Evolutionary conservation across 2,888 invertebrate species (phyloP).

Genomic region (Sphaeridia pumilis): DNA sequence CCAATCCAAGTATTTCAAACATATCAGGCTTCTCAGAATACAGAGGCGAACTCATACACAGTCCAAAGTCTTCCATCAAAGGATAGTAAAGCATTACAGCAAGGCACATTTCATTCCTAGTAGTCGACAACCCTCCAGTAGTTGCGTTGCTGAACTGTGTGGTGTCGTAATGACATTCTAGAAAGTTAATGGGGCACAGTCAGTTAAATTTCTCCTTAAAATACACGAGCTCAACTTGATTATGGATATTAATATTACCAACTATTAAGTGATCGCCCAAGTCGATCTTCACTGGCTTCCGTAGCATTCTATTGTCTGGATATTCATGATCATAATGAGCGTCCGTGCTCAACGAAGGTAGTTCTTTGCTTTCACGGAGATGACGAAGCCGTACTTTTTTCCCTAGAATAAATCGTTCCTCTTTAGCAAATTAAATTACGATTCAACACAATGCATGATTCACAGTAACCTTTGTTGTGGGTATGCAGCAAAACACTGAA

Average conservation of each 20-base stretch:
- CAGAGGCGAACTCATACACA: background rate
- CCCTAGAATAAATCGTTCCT: background rate
- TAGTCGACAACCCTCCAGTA: slow-evolving; percentile 58
- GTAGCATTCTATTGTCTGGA: slow-evolving; percentile 9
- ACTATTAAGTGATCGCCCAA: slow-evolving; percentile 12
- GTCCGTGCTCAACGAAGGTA: slow-evolving; percentile 9
- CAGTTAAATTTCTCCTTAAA: too few species aligned
- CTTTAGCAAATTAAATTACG: background rate
- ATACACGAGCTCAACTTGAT: background rate
- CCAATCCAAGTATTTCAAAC: too few species aligned
- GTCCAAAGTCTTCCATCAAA: background rate
- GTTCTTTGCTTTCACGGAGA: slow-evolving; percentile 10
- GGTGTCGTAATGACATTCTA: slow-evolving; percentile 15
- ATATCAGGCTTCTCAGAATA: background rate
- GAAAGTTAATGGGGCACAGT: too few species aligned
- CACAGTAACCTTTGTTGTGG: slow-evolving; percentile 44
- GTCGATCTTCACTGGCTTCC: slow-evolving; percentile 1
- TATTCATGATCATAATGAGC: slow-evolving; percentile 16
- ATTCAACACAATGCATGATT: background rate
- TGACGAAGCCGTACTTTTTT: slow-evolving; percentile 10
- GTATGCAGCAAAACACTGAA: slow-evolving; percentile 72
- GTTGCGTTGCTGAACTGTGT: background rate
- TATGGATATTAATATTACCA: background rate
- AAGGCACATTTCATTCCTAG: slow-evolving; percentile 65
- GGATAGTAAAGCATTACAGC: slow-evolving; percentile 5